phyloP scores from a whole-genome alignment of 1,140 invertebrate species.

The Zaprionus ghesquierei region DNA sequence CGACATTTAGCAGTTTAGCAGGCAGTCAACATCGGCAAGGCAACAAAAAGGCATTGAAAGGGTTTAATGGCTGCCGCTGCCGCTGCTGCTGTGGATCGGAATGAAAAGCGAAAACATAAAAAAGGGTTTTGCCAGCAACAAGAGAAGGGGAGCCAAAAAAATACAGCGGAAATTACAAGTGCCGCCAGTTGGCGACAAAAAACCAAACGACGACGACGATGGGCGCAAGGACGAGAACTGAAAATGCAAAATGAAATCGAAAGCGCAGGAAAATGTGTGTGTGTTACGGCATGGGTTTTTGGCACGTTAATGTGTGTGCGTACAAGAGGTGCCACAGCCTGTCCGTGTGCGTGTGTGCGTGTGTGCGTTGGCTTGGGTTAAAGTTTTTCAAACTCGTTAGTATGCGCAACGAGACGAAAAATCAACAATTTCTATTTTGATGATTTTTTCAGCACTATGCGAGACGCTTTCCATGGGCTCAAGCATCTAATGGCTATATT shows the following conservation, averaged over 20 bases:
- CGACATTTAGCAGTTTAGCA: slow-evolving; percentile 79
- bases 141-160: slow-evolving; percentile 18
- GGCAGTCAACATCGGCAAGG: slow-evolving; percentile 41
- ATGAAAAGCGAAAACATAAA: slow-evolving; percentile 63
- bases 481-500: slow-evolving; percentile 44
- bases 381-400: slow-evolving; percentile 68
- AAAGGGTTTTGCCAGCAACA: slow-evolving; percentile 35
- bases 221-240: slow-evolving; percentile 38
- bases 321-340: slow-evolving; percentile 10
- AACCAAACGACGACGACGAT: slow-evolving; percentile 5
- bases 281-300: slow-evolving; percentile 51
- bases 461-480: slow-evolving; percentile 1
- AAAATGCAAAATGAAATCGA: slow-evolving; percentile 77
- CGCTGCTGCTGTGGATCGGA: slow-evolving; percentile 29
- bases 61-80: slow-evolving; percentile 50
- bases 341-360: slow-evolving; percentile 28
- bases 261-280: slow-evolving; percentile 61
- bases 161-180: slow-evolving; percentile 73
- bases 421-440: slow-evolving; percentile 80
- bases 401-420: slow-evolving; percentile 78
- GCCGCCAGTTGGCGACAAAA: slow-evolving; percentile 68
- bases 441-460: slow-evolving; percentile 65
- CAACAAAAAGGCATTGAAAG: slow-evolving; percentile 48
- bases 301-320: slow-evolving; percentile 54
- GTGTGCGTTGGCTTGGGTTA: slow-evolving; percentile 50